A percentile compares a stretch with the other conserved stretches of the same genome.
Evolutionary conservation across 2,888 invertebrate genomes (phyloP).

Genomic region (Micoletzkya japonica): DNA sequence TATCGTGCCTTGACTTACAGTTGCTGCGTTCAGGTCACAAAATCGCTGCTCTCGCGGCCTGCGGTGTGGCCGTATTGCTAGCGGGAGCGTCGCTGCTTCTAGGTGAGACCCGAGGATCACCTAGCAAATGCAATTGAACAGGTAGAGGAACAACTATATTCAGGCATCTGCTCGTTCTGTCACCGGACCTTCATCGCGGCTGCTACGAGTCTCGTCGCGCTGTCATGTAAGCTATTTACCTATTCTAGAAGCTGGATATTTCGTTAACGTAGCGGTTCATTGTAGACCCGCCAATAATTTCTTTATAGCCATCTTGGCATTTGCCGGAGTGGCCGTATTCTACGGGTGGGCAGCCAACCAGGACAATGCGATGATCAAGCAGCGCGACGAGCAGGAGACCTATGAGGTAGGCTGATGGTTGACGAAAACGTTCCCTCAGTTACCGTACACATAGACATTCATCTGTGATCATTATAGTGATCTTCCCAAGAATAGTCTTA

Average conservation of each 20-base stretch:
- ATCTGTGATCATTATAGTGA: background rate
- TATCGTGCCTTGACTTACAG: too few relatives aligned
- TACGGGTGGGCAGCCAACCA: slow-evolving; percentile 60
- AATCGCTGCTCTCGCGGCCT: slow-evolving; percentile 56
- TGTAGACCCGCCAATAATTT: background rate
- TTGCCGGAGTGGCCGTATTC: slow-evolving; percentile 51
- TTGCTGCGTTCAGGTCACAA: slow-evolving; percentile 52
- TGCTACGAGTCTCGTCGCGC: slow-evolving; percentile 52
- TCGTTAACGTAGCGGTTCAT: too few relatives aligned
- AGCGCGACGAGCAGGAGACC: slow-evolving; percentile 55
- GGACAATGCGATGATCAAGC: slow-evolving; percentile 61
- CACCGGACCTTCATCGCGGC: slow-evolving; percentile 48
- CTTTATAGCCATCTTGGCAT: slow-evolving; percentile 45
- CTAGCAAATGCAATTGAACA: too few relatives aligned
- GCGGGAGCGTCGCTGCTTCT: slow-evolving; percentile 38
- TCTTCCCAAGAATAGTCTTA: background rate
- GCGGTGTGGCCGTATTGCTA: slow-evolving; percentile 48
- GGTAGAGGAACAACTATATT: too few relatives aligned
- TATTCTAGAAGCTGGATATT: too few relatives aligned
- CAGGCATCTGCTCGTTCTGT: slow-evolving; percentile 49
- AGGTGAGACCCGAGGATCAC: too few relatives aligned
- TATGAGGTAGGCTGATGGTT: slow-evolving; percentile 47
- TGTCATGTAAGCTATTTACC: slow-evolving; percentile 43
- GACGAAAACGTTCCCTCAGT: background rate
- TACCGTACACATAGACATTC: background rate